Evolutionary conservation across 2,888 invertebrate species (phyloP).

Genomic region (Noctua janthina): DNA sequence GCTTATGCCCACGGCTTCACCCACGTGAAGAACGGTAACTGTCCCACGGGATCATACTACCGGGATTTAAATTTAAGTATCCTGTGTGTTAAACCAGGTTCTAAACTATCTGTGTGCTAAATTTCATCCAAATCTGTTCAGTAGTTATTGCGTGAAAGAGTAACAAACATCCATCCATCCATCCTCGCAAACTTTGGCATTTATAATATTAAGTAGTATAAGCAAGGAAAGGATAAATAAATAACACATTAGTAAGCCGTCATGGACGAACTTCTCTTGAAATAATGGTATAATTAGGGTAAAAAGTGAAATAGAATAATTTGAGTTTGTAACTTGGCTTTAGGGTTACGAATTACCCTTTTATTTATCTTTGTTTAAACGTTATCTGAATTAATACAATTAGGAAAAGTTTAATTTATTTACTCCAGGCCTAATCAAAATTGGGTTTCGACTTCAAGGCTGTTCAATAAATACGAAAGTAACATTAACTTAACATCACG

Average conservation of each 20-base stretch:
- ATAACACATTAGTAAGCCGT: neutral
- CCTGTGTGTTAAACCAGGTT: too few species aligned
- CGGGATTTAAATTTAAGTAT: too few species aligned
- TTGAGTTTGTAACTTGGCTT: neutral
- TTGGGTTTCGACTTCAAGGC: slow-evolving; percentile 29
- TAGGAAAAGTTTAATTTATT: slow-evolving; percentile 16
- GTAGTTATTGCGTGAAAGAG: too few species aligned
- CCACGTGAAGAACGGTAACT: too few species aligned
- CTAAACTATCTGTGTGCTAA: too few species aligned
- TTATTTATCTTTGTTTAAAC: slow-evolving; percentile 17
- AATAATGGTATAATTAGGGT: neutral
- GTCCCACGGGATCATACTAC: too few species aligned
- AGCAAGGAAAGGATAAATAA: too few species aligned
- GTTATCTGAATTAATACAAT: slow-evolving; percentile 35
- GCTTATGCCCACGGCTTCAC: too few species aligned
- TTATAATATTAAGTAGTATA: too few species aligned
- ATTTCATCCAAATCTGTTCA: too few species aligned
- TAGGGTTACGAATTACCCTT: neutral
- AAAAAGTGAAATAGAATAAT: neutral
- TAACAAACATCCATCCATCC: too few species aligned
- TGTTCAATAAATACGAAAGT: slow-evolving; percentile 49
- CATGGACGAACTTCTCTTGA: neutral
- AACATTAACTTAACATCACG: neutral
- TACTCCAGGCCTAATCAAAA: slow-evolving; percentile 35
- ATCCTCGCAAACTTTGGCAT: too few species aligned